Evolutionary conservation across 2,113 vertebrate species (phyloP).

Genomic region (Synodontis membranacea): DNA sequence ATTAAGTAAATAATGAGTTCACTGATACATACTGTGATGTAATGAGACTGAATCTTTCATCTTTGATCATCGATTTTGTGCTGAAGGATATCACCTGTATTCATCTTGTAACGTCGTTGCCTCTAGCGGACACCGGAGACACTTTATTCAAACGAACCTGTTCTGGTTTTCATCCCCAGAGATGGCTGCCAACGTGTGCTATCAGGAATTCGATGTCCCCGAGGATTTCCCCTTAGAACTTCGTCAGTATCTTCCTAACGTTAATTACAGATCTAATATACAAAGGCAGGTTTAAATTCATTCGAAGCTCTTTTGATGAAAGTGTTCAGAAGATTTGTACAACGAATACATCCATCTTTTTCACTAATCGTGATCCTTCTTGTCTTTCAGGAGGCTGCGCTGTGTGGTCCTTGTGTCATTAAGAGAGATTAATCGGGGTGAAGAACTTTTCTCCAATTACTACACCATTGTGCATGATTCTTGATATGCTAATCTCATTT

Average conservation of each 20-base stretch:
- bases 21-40: no score
- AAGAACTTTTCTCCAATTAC: constrained; percentile 96
- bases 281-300: constrained; percentile 64
- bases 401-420: constrained; percentile 88
- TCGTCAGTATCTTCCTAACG: constrained; percentile 86
- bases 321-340: not conserved
- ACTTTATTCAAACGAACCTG: not conserved
- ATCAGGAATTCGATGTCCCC: constrained; percentile 91
- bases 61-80: not conserved
- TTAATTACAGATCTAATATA: constrained; percentile 77
- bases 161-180: constrained; percentile 65
- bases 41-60: not conserved
- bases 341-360: not conserved
- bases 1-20: no score
- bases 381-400: constrained; percentile 74
- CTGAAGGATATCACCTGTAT: not conserved
- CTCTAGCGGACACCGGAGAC: not conserved
- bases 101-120: not conserved
- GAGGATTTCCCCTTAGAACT: constrained; percentile 83
- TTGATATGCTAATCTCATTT: not conserved
- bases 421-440: constrained; percentile 80
- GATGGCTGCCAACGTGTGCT: constrained; percentile 85
- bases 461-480: constrained; percentile 80
- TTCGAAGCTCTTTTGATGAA: not conserved
- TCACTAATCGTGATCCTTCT: not conserved